phyloP scores from a whole-genome alignment of 2,888 invertebrate genomes.

The Standfussiana lucernea region DNA sequence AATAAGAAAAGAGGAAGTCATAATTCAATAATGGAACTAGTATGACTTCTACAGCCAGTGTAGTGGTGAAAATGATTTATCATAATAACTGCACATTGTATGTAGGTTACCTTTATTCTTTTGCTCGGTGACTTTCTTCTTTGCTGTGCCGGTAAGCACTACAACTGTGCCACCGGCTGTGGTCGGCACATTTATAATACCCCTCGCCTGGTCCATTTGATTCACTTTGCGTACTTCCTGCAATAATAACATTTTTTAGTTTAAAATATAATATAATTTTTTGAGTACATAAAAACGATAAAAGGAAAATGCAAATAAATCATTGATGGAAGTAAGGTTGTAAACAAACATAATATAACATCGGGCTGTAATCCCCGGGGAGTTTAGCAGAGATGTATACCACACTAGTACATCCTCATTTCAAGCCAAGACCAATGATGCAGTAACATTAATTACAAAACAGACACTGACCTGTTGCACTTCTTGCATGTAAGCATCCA shows the following conservation, averaged over 20 bases:
- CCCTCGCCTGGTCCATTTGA: constrained; percentile 92
- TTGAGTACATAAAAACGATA: neutral
- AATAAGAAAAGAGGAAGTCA: too few relatives aligned
- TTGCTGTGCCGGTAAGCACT: constrained; percentile 96
- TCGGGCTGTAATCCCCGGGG: too few relatives aligned
- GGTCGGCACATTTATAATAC: constrained; percentile 86
- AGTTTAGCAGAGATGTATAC: neutral
- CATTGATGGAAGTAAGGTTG: too few relatives aligned
- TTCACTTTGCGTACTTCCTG: constrained; percentile 96
- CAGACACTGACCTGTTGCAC: constrained; percentile 90
- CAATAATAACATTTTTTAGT: constrained; percentile 75
- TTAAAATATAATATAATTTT: too few relatives aligned
- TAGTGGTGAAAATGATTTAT: too few relatives aligned
- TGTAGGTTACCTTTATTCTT: constrained; percentile 94
- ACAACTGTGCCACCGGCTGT: constrained; percentile 91
- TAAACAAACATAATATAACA: too few relatives aligned
- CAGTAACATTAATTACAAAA: too few relatives aligned
- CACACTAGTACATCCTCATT: neutral
- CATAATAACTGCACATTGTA: too few relatives aligned
- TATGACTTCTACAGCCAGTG: too few relatives aligned
- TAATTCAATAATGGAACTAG: too few relatives aligned
- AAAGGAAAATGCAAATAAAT: neutral
- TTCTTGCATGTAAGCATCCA: constrained; percentile 99
- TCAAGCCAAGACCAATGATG: too few relatives aligned
- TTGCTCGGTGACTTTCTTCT: constrained; percentile 94